Base-by-base conservation (phyloP, 2,888 invertebrate genomes). In the Plagodis pulveraria region DNA sequence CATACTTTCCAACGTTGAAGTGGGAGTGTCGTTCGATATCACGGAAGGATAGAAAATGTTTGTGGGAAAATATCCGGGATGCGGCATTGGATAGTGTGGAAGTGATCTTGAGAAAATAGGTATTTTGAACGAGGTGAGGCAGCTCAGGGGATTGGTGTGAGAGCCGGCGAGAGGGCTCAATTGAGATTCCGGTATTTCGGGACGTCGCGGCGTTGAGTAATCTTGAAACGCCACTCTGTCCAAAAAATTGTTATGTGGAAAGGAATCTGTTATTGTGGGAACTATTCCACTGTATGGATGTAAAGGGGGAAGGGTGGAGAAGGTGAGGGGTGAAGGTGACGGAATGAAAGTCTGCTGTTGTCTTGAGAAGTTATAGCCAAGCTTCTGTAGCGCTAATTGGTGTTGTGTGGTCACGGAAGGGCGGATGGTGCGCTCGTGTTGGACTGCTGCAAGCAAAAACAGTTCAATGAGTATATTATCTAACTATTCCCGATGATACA, bases 351-450 rank as follows among this genome's bases (percentile, higher is more conserved):
- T 60, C 46, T 81, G 80, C 40, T 80, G 86, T 8, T 80, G 86
- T 8, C 86, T 78, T 6, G 84, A 62, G 59, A 89, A 87, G 77
- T 84, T 89, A 75, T 93, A 93, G 55, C 91, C 87, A n/a, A 93
- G 76, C 65, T 86, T 87, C 49, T 89, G 86, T 6, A 91, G 71
- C 91, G 87, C 94, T 91, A 76, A 86, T 79, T 71, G 91, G 74
- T 76, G 87, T 65, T 78, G 89, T 48, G 66, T 78, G 60, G 67
- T 73, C 11, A 74, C 73, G 0, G 85, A 76, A 1, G 94, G 89
- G 46, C 98, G 93, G 0, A 98, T 97, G 8, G 98, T 97, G 65
- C 98, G 92, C 86, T 98, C 98, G 84, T 98, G 97, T 81, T 98
- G 98, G 22, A 98, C 98, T 60, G 98, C 98, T 98, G 94, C 51